These are phyloP conservation scores for Xestia c-nigrum DNA, from an alignment of 2,888 invertebrate genomes.

Conservation along the genomic window DNA sequence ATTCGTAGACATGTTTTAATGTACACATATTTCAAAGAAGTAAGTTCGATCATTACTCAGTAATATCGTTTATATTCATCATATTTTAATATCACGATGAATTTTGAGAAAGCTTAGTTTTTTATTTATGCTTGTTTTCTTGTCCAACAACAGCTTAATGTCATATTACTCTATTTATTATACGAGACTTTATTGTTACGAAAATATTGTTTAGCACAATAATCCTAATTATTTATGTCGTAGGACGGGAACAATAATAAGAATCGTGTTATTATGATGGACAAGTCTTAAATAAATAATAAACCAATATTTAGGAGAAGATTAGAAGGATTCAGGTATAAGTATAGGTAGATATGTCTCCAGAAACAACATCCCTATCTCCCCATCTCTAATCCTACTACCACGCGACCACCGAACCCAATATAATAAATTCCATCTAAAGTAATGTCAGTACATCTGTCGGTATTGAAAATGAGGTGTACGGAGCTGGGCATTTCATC, in stretches of 20 bases:
- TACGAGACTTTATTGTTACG: background rate
- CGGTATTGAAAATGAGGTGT: constrained; percentile 77
- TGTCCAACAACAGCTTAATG: background rate
- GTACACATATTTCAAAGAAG: background rate
- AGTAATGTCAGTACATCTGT: constrained; percentile 69
- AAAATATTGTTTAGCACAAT: background rate
- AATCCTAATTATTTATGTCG: background rate
- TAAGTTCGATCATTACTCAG: background rate
- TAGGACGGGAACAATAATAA: background rate
- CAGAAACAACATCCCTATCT: background rate
- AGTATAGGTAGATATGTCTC: too few species aligned
- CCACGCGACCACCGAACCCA: constrained; percentile 19
- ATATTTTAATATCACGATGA: background rate
- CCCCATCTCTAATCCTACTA: background rate
- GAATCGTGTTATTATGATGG: background rate
- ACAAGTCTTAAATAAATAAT: background rate
- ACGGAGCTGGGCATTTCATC: constrained; percentile 78
- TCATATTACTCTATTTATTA: background rate
- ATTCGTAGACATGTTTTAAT: background rate
- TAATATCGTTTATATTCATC: background rate
- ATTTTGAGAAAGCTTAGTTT: background rate
- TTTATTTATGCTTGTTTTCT: too few species aligned
- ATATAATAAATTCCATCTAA: constrained; percentile 69
- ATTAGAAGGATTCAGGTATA: background rate
- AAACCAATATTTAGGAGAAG: background rate